Evolutionary conservation across 2,113 vertebrate species (phyloP), one percentile per base, ranked within the genome.

Genomic region (Cricetomys ansorgei): DNA sequence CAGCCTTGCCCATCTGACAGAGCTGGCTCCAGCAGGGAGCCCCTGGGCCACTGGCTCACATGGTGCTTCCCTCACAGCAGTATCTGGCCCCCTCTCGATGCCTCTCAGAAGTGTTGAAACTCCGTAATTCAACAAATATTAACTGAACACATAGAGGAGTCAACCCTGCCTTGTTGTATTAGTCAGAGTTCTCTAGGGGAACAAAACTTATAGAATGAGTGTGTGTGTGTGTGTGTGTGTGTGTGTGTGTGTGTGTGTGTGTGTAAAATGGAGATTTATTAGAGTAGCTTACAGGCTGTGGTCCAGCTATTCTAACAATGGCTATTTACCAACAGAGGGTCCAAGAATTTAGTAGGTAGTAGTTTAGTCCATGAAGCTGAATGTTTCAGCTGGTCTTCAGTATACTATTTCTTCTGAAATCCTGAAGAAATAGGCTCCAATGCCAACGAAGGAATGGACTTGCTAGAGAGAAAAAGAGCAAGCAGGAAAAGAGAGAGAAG

Each of bases 111-210:
- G 31, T 92, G 88, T 67, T 84, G 73, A 84, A 95, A 57, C 40
- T 29, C 92, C 76, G 53, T 27, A 40, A 92, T 45, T 88, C 50
- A 75, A 87, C 34, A 73, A 85, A 77, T 89, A 21, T 90, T 91
- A 69, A 40, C 0, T 7, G 84, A 75, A 19, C 0, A 0, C 34
- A 37, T 75, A 29, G 50, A 0, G 0, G 53, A 55, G n/a, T 65
- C 85, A 50, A 29, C 25, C 45, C 73, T 75, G 75, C 75, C 45
- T 76, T 76, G 43, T 7, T 29, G 43, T 77, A 31, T 50, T 77
- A 76, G 75, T 50, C 25, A 34, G 27, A 45, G 45, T 77, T 77
- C 75, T 50, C 75, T 77, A 21, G 45, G 29, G 29, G 29, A 77
- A 31, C 48, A 77, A 31, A 77, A 31, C 27, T 34, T 77, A 77